These are phyloP conservation scores for Apamea epomidion DNA, from an alignment of 2,888 invertebrate species.

Conservation along the genomic window DNA sequence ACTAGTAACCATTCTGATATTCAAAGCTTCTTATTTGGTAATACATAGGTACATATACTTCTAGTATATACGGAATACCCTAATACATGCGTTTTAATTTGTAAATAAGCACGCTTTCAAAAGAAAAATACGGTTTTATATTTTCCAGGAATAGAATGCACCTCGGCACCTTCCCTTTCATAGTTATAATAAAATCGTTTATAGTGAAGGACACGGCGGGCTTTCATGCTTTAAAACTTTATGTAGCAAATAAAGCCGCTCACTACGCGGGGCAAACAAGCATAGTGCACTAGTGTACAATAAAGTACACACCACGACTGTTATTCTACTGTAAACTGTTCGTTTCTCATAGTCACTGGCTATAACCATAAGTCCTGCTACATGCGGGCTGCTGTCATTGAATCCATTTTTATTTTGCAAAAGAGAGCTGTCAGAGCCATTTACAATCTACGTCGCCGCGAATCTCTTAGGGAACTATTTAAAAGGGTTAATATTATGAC, in stretches of 20 bases:
- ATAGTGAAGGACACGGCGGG: not conserved
- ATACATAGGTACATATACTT: too few species aligned
- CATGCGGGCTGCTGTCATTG: too few species aligned
- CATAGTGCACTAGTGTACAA: constrained; percentile 6
- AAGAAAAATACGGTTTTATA: not conserved
- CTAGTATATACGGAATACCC: too few species aligned
- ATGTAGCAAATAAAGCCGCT: not conserved
- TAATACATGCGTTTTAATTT: not conserved
- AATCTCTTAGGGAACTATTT: too few species aligned
- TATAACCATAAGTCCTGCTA: not conserved
- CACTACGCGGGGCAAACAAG: not conserved
- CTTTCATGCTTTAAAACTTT: constrained; percentile 13
- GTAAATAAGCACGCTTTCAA: not conserved
- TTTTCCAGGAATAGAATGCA: not conserved
- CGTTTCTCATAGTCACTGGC: not conserved
- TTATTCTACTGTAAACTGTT: not conserved
- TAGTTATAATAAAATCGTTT: constrained; percentile 14
- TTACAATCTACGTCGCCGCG: too few species aligned
- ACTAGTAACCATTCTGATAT: too few species aligned
- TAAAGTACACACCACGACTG: constrained; percentile 4
- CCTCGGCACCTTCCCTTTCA: not conserved
- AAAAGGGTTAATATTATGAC: too few species aligned
- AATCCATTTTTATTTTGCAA: too few species aligned
- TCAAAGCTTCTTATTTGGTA: too few species aligned
- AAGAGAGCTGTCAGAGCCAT: too few species aligned